These are phyloP conservation scores for Drosophila serrata DNA, from an alignment of 1,140 invertebrate genomes.

Conservation along the genomic window DNA sequence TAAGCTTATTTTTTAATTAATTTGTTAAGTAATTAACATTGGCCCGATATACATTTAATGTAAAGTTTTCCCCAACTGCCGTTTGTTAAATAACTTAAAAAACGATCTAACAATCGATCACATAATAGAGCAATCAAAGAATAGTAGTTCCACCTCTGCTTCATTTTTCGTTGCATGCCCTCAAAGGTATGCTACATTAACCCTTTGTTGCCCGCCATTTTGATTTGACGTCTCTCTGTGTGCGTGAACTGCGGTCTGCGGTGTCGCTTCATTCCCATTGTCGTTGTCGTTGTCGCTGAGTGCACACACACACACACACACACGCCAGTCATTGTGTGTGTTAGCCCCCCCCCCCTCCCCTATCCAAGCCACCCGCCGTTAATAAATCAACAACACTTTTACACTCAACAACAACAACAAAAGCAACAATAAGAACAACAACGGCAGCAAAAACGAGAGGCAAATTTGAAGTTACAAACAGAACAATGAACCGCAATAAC, in stretches of 20 bases:
- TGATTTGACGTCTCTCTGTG: conserved; percentile 47
- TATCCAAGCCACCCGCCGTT: conserved; percentile 51
- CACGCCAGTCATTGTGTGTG: conserved; percentile 13
- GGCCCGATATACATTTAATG: too few species aligned
- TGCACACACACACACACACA: too few species aligned
- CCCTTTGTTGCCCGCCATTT: conserved; percentile 66
- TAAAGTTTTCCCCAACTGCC: too few species aligned
- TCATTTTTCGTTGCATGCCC: not conserved
- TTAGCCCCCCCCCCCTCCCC: conserved; percentile 25
- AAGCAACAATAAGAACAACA: conserved; percentile 2
- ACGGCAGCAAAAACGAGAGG: conserved; percentile 45
- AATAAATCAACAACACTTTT: conserved; percentile 81
- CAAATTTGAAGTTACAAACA: conserved; percentile 66
- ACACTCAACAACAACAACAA: conserved; percentile 57
- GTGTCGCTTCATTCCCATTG: conserved; percentile 37
- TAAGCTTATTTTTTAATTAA: too few species aligned
- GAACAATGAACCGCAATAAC: conserved; percentile 79
- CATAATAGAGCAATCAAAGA: conserved; percentile 27
- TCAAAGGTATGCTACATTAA: conserved; percentile 55
- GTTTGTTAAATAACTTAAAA: not conserved
- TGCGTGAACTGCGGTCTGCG: conserved; percentile 40
- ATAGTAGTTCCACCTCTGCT: not conserved
- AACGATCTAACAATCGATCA: conserved; percentile 22
- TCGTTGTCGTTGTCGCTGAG: conserved; percentile 61
- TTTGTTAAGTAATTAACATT: too few species aligned